A percentile compares a stretch with the other conserved stretches of the same genome.
Conservation (phyloP, 92 coral and sea anemone species). For the Porites lobata region DNA sequence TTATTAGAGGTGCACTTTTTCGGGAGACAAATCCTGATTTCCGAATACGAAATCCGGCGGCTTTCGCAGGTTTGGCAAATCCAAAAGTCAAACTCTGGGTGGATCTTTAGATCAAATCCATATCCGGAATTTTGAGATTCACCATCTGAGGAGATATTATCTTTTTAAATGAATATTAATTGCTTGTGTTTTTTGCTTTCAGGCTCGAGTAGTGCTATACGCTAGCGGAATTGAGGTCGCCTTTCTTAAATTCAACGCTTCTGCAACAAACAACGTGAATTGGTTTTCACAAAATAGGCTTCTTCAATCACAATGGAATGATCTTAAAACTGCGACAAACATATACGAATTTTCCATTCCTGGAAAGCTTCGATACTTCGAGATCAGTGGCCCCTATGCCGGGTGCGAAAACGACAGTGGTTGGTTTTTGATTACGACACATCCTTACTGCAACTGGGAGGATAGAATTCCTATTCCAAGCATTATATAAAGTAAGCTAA, state of each 20-base stretch:
- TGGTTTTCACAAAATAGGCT: slow-evolving; percentile 51
- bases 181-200: neutral
- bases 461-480: neutral
- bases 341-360: slow-evolving; percentile 11
- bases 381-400: slow-evolving; percentile 27
- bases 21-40: no score
- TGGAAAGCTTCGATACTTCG: slow-evolving; percentile 11
- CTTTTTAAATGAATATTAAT: no score
- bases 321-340: slow-evolving; percentile 28
- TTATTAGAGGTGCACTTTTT: no score
- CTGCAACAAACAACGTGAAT: slow-evolving; percentile 11
- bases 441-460: slow-evolving; percentile 25
- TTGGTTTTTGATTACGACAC: slow-evolving; percentile 29
- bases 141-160: no score
- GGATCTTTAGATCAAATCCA: no score
- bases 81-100: no score
- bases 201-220: slow-evolving; percentile 60
- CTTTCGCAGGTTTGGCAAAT: no score
- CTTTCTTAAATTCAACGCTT: slow-evolving; percentile 43
- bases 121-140: no score
- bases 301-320: slow-evolving; percentile 48
- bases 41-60: no score
- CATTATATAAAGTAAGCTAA: slow-evolving; percentile 1
- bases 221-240: slow-evolving; percentile 4
- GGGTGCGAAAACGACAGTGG: slow-evolving; percentile 30